phyloP scores from a whole-genome alignment of 2,113 vertebrate species.

The Procavia capensis region DNA sequence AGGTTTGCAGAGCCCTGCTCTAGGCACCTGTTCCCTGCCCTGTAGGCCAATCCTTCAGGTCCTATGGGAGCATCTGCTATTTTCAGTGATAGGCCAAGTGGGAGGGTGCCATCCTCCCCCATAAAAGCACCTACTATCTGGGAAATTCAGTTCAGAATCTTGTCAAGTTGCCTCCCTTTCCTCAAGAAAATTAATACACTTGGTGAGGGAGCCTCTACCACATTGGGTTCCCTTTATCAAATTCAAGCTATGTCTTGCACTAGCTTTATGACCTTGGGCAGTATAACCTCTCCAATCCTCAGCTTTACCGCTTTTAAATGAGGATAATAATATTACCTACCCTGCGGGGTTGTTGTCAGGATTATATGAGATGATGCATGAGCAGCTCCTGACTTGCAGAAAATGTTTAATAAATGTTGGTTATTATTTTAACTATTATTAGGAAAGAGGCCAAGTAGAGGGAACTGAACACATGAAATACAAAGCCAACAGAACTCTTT shows the following conservation, averaged over 20 bases:
- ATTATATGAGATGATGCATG: neutral
- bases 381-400: neutral
- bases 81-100: neutral
- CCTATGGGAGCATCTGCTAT: neutral
- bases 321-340: neutral
- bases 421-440: conserved; percentile 1
- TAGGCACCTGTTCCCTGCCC: neutral
- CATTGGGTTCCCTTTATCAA: neutral
- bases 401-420: neutral
- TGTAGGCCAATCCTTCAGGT: neutral
- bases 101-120: neutral
- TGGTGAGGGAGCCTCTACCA: neutral
- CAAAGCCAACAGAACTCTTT: neutral
- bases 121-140: neutral
- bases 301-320: neutral
- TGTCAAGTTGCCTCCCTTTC: neutral
- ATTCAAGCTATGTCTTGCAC: neutral
- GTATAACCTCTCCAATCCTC: neutral
- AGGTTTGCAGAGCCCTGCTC: neutral
- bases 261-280: neutral
- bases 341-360: neutral
- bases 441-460: neutral
- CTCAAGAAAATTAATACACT: neutral
- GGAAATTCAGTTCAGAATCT: neutral
- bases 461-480: neutral